phyloP scores from a whole-genome alignment of 2,113 vertebrate genomes.

The Agapornis roseicollis region DNA sequence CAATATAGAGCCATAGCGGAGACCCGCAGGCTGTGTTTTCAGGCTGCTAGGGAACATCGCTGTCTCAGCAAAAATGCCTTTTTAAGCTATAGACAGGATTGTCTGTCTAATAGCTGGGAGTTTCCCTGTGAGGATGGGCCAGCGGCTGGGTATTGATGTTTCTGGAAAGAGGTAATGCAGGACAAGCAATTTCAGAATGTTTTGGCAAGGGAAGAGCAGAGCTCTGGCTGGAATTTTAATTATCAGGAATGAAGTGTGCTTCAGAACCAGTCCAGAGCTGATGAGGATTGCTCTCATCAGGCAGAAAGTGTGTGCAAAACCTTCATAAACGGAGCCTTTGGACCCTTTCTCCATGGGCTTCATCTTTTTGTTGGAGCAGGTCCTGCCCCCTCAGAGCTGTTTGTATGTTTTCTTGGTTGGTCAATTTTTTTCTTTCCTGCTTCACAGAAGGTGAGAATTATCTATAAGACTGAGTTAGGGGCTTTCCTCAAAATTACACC shows the following conservation, averaged over 20 bases:
- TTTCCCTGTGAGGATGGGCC: neutral
- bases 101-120: neutral
- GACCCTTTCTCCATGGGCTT: neutral
- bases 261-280: neutral
- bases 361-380: neutral
- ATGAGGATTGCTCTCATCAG: neutral
- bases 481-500: neutral
- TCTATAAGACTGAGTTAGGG: neutral
- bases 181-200: neutral
- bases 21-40: neutral
- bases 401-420: neutral
- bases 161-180: neutral
- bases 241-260: neutral
- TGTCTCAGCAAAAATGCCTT: neutral
- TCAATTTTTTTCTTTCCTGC: neutral
- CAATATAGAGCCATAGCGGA: rapidly evolving
- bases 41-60: neutral
- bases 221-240: neutral
- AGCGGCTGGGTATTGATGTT: neutral
- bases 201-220: neutral
- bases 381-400: neutral
- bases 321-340: neutral
- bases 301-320: neutral
- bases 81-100: neutral
- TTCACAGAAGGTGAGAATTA: neutral